Conservation (phyloP, 1,140 invertebrate species). For the Streblospio benedicti region DNA sequence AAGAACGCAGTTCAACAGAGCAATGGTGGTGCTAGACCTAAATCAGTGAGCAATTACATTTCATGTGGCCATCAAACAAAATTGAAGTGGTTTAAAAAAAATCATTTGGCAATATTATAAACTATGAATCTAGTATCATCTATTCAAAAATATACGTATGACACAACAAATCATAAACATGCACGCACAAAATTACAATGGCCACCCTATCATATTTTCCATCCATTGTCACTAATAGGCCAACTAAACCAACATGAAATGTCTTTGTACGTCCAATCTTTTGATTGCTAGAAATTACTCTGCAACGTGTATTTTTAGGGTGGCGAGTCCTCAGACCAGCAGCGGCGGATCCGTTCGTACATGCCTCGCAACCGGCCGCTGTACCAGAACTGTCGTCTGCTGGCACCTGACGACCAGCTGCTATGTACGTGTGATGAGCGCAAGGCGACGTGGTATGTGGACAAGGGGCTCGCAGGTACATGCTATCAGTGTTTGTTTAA, state of each 20-base stretch:
- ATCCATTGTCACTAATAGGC: not conserved
- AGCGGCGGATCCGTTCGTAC: slow-evolving; percentile 22
- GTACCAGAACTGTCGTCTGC: slow-evolving; percentile 70
- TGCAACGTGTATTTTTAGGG: not conserved
- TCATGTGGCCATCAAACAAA: not conserved
- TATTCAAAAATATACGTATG: not conserved
- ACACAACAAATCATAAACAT: not conserved
- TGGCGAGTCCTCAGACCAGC: not conserved
- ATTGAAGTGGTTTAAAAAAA: not conserved
- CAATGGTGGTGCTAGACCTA: not conserved
- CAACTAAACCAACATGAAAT: not conserved
- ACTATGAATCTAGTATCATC: not conserved
- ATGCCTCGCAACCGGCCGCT: slow-evolving; percentile 49
- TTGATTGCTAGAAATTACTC: not conserved
- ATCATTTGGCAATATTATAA: not conserved
- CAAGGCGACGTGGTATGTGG: slow-evolving; percentile 70
- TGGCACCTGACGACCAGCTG: slow-evolving; percentile 68
- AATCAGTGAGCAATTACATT: not conserved
- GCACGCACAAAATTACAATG: not conserved
- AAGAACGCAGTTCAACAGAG: not conserved
- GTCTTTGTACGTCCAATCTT: not conserved
- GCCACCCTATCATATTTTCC: not conserved
- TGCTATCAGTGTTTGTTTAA: not conserved
- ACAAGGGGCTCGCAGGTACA: slow-evolving; percentile 56
- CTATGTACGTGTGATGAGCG: slow-evolving; percentile 72